Evolutionary conservation across 2,113 vertebrate genomes (phyloP).

Genomic region (Bambusicola thoracicus): DNA sequence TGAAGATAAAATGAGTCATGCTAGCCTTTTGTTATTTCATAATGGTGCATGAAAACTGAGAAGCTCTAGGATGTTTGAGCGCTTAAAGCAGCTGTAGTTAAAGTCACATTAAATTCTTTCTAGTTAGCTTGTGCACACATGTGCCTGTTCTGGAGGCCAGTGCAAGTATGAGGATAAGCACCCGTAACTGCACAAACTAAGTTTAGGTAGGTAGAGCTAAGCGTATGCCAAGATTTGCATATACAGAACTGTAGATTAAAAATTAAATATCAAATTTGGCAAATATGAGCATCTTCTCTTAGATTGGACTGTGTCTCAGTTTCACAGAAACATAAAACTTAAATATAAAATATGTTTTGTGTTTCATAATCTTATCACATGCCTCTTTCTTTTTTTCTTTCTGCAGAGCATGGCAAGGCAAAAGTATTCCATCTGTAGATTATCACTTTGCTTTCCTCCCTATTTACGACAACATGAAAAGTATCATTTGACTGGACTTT

Average conservation of each 20-base stretch:
- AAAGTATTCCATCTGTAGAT: constrained; percentile 71
- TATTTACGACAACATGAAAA: constrained; percentile 73
- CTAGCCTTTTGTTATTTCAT: neutral
- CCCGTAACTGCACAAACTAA: neutral
- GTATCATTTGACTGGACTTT: constrained; percentile 62
- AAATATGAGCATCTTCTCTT: neutral
- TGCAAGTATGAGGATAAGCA: neutral
- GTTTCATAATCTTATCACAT: neutral
- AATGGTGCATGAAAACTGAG: neutral
- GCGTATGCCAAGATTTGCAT: neutral
- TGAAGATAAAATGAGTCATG: neutral
- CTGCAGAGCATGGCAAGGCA: constrained; percentile 72
- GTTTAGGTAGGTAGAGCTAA: neutral
- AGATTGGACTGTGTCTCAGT: neutral
- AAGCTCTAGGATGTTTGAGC: neutral
- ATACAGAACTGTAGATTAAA: neutral
- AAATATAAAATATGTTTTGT: neutral
- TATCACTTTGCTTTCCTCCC: constrained; percentile 75
- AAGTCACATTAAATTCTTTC: neutral
- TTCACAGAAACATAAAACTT: neutral
- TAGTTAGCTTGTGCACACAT: neutral
- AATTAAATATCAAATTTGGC: neutral
- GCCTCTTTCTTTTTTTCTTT: neutral
- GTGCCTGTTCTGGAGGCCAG: neutral
- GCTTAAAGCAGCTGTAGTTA: neutral